phyloP scores from a whole-genome alignment of 2,888 invertebrate genomes.

The Fragum whitleyi region DNA sequence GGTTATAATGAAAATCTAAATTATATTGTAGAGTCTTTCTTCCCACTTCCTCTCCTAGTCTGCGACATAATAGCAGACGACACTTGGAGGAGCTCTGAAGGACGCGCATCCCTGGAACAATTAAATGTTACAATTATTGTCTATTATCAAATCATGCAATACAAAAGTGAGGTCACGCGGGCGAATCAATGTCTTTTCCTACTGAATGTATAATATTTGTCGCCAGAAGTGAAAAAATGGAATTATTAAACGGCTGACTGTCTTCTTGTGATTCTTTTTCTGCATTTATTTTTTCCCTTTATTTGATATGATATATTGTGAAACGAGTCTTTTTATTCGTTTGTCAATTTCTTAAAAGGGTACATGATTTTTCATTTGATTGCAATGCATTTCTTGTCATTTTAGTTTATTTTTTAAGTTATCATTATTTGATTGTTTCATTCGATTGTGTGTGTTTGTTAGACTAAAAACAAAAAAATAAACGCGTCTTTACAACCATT shows the following conservation, averaged over 20 bases:
- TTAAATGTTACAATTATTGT: conserved; percentile 53
- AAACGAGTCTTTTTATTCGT: not conserved
- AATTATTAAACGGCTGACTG: conserved; percentile 10
- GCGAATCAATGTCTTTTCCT: conserved; percentile 8
- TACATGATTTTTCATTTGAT: not conserved
- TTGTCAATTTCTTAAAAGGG: not conserved
- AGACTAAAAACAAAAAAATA: too few relatives aligned
- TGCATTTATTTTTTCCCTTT: not conserved
- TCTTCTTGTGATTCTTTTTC: not conserved
- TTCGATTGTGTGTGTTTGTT: too few relatives aligned
- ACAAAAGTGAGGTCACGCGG: conserved; percentile 30
- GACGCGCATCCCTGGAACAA: conserved; percentile 35
- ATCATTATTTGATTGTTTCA: too few relatives aligned
- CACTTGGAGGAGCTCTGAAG: conserved; percentile 33
- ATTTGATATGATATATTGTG: not conserved
- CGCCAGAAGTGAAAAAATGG: conserved; percentile 26
- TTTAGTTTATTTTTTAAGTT: too few relatives aligned
- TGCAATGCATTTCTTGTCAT: too few relatives aligned
- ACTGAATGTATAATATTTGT: conserved; percentile 25
- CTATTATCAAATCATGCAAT: conserved; percentile 46
- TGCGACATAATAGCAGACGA: conserved; percentile 56
- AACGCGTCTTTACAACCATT: too few relatives aligned
- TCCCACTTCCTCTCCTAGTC: conserved; percentile 49
- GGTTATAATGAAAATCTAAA: conserved; percentile 64
- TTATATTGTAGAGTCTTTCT: conserved; percentile 62